Evolutionary conservation across 2,113 vertebrate genomes (phyloP), one percentile per base, ranked within the genome.

Genomic region (Grantiella picta): DNA sequence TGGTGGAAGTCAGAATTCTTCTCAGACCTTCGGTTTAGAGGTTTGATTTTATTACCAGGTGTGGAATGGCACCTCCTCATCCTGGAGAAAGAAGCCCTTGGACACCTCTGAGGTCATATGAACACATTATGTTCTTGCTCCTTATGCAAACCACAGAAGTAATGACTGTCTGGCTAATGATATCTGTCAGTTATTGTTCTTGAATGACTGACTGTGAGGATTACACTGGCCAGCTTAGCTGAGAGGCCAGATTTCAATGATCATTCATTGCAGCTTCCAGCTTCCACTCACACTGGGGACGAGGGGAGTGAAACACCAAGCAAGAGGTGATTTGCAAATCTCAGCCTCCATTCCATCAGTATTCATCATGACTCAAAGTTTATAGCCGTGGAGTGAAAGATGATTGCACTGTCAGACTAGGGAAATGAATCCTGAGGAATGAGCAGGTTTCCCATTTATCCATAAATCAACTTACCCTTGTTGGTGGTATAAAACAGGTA

Each of bases 341-440:
- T 72, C 70, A 69, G 38, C 59, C 44, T 93, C 49, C 36, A 2
- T 77, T 33, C 71, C 42, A 11, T 82, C 88, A 71, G 64, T 83
- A 82, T 93, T 91, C 68, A 78, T 75, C 76, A 27, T 64, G 82
- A 60, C 68, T 95, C 60, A 35, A 44, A 95, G 25, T 75, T 94
- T 93, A 83, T 75, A 88, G 86, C 52, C 2, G 2, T 56, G 25
- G 71, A 66, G 33, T 75, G 71, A 92, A 90, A 93, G 90, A 88
- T 54, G 71, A 81, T 90, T 92, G 47, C 64, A 12, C 28, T 82
- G 76, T 88, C 72, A 73, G 83, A 59, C 23, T 52, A 79, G 63
- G 53, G 75, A 90, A 94, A 94, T 69, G 66, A 94, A 82, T 88
- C 71, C 40, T 42, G 65, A 86, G n/a, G 53, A 95, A 82, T 31